These are phyloP conservation scores for Carassius auratus DNA, from an alignment of 2,113 vertebrate species.

Conservation along the genomic window DNA sequence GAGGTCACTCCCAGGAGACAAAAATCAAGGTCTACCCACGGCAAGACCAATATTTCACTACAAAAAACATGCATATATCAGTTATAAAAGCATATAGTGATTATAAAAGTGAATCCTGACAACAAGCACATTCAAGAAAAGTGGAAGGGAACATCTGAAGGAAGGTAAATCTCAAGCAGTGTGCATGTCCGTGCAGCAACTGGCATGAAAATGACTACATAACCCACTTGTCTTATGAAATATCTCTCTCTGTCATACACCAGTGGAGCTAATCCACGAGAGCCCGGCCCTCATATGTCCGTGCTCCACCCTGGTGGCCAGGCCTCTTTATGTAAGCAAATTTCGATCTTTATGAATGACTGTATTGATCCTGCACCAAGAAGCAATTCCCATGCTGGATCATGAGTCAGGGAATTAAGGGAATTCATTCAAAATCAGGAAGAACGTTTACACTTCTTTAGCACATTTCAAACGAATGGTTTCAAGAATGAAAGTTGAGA, in stretches of 20 bases:
- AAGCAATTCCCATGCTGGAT: background rate
- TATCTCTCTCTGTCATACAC: background rate
- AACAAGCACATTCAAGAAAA: background rate
- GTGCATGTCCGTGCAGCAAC: slow-evolving; percentile 19
- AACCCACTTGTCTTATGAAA: background rate
- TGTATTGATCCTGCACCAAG: background rate
- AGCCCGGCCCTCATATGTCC: background rate
- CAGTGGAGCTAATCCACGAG: background rate
- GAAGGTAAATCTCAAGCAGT: background rate
- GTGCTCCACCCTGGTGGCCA: slow-evolving; percentile 20
- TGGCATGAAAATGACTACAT: background rate
- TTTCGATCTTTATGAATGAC: background rate
- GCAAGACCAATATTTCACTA: background rate
- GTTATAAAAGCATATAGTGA: background rate
- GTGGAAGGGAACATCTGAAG: background rate
- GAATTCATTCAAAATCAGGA: background rate
- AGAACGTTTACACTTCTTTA: background rate
- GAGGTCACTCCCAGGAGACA: background rate
- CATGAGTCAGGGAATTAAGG: background rate
- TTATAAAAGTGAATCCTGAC: background rate
- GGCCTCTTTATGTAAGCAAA: slow-evolving; percentile 15
- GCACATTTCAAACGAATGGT: background rate
- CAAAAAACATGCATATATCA: background rate
- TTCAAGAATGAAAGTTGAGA: background rate
- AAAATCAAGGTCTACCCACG: background rate